Evolutionary conservation across 2,888 invertebrate species (phyloP).

Genomic region (Resseliella maxima): DNA sequence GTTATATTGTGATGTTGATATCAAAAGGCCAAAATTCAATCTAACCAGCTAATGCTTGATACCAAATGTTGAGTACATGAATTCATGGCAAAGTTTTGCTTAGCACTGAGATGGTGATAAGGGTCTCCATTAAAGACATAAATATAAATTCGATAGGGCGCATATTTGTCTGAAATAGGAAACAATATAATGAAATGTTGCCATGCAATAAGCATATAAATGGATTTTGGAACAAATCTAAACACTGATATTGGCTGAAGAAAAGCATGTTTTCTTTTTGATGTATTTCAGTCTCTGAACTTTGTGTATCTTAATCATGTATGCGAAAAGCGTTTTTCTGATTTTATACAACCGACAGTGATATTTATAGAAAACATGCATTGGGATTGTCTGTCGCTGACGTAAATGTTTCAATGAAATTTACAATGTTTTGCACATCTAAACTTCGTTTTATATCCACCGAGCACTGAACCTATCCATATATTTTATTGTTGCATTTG

Average conservation of each 20-base stretch:
- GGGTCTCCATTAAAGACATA: neutral
- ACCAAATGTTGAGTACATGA: neutral
- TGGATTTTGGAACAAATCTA: conserved; percentile 11
- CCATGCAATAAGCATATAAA: conserved; percentile 53
- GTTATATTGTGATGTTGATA: neutral
- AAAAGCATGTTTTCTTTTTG: conserved; percentile 21
- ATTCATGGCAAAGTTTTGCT: neutral
- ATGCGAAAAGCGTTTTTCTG: conserved; percentile 12
- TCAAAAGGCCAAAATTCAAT: neutral
- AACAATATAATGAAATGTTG: conserved; percentile 35
- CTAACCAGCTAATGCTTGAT: neutral
- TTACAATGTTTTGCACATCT: neutral
- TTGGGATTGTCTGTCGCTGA: neutral
- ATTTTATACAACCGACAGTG: conserved; percentile 23
- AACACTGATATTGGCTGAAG: neutral
- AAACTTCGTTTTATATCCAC: neutral
- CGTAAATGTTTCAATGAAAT: conserved; percentile 7
- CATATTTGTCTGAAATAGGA: neutral
- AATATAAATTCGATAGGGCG: neutral
- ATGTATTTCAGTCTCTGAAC: neutral
- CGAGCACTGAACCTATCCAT: too few relatives aligned
- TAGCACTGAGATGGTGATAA: neutral
- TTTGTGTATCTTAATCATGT: neutral
- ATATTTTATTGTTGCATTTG: too few relatives aligned
- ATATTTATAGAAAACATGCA: conserved; percentile 41